Evolutionary conservation across 2,888 invertebrate species (phyloP).

Genomic region (Diachrysia chrysitis): DNA sequence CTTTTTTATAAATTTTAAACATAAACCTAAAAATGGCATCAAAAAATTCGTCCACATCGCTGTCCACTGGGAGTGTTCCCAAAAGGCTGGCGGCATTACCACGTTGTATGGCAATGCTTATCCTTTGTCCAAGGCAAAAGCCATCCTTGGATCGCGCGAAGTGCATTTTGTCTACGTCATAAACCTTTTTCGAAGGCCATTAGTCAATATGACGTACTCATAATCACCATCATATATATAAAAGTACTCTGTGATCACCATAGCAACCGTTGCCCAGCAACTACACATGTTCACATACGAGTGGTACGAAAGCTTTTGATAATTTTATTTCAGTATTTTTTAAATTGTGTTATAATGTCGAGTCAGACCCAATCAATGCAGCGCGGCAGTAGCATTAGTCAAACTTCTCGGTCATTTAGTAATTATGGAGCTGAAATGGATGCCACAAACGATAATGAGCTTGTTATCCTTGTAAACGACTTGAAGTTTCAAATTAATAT

Average conservation of each 20-base stretch:
- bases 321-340: constrained; percentile 15
- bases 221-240: too few relatives aligned
- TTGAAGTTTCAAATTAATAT: constrained; percentile 73
- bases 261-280: constrained; percentile 31
- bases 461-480: constrained; percentile 75
- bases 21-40: too few relatives aligned
- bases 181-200: background rate
- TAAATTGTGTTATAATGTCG: constrained; percentile 37
- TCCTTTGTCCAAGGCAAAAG: too few relatives aligned
- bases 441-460: constrained; percentile 74
- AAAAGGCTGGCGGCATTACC: too few relatives aligned
- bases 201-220: background rate
- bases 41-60: too few relatives aligned
- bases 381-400: constrained; percentile 68
- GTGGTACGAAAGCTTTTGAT: background rate
- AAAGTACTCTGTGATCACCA: too few relatives aligned
- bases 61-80: too few relatives aligned
- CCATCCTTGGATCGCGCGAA: too few relatives aligned
- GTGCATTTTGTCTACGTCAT: too few relatives aligned
- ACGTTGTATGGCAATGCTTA: too few relatives aligned
- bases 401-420: constrained; percentile 74
- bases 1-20: too few relatives aligned
- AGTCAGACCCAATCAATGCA: constrained; percentile 40
- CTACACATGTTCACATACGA: constrained; percentile 16
- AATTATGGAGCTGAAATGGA: constrained; percentile 65